Conservation (phyloP, 2,888 invertebrate genomes). For the Sepioteuthis lessoniana region DNA sequence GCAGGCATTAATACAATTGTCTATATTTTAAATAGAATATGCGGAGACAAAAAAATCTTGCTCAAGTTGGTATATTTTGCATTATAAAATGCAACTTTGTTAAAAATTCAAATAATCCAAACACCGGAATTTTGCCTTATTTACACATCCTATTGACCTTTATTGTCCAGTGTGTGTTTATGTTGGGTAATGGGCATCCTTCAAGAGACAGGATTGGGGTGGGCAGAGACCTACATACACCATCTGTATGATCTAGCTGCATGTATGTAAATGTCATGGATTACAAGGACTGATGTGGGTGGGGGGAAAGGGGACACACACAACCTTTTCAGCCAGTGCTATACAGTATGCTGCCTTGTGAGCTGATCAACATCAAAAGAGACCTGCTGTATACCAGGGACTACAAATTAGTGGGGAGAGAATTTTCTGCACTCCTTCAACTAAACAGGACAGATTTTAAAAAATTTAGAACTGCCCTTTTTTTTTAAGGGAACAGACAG, state of each 20-base stretch:
- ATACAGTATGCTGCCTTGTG: conserved; percentile 47
- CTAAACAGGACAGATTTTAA: background rate
- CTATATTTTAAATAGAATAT: background rate
- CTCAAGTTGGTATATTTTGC: background rate
- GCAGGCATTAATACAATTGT: no score
- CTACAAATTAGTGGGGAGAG: background rate
- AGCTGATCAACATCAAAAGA: conserved; percentile 48
- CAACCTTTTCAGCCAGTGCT: conserved; percentile 48
- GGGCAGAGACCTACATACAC: background rate
- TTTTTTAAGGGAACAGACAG: no score
- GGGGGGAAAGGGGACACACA: conserved; percentile 2
- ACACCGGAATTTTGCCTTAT: background rate
- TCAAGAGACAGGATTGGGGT: background rate
- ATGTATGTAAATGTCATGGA: background rate
- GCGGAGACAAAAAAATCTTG: background rate
- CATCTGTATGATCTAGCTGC: background rate
- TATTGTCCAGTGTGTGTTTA: conserved; percentile 40
- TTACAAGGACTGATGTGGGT: background rate
- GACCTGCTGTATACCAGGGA: background rate
- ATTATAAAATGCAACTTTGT: background rate
- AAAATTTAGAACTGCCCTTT: no score
- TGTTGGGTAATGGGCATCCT: background rate
- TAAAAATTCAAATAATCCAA: conserved; percentile 23
- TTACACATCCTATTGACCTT: background rate
- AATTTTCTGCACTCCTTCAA: background rate